phyloP scores from a whole-genome alignment of 2,113 vertebrate genomes.

The Aldabrachelys gigantea region DNA sequence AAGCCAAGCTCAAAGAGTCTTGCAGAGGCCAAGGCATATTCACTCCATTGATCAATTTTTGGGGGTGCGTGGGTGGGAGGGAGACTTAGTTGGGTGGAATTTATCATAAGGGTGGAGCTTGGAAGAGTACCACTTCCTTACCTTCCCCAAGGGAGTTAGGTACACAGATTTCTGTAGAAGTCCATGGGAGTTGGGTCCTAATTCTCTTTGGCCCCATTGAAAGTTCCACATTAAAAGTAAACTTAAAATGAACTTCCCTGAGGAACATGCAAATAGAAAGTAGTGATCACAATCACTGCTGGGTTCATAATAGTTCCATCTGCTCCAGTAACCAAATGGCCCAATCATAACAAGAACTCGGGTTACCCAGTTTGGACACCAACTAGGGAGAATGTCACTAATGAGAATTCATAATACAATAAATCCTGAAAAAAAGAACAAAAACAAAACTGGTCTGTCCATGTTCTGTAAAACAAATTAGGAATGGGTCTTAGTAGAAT shows the following conservation, averaged over 20 bases:
- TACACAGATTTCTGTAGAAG: too few relatives aligned
- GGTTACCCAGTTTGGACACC: background rate
- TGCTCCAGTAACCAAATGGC: background rate
- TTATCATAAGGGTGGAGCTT: too few relatives aligned
- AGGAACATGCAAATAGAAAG: background rate
- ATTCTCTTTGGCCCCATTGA: background rate
- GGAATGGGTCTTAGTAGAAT: background rate
- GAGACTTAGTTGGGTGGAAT: too few relatives aligned
- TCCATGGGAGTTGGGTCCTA: too few relatives aligned
- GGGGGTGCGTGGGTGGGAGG: too few relatives aligned
- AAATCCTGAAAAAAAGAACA: background rate
- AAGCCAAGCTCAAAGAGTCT: background rate
- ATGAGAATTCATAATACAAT: background rate
- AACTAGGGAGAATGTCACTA: background rate
- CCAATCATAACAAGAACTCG: background rate
- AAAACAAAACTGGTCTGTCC: background rate
- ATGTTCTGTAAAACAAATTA: background rate
- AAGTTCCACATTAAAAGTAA: too few relatives aligned
- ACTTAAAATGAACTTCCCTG: too few relatives aligned
- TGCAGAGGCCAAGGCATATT: too few relatives aligned
- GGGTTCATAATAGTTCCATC: background rate
- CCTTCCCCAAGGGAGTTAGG: too few relatives aligned
- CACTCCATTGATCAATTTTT: too few relatives aligned
- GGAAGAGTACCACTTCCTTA: too few relatives aligned
- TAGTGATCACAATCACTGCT: background rate